phyloP scores from a whole-genome alignment of 1,140 invertebrate species.

The Listronotus oregonensis region DNA sequence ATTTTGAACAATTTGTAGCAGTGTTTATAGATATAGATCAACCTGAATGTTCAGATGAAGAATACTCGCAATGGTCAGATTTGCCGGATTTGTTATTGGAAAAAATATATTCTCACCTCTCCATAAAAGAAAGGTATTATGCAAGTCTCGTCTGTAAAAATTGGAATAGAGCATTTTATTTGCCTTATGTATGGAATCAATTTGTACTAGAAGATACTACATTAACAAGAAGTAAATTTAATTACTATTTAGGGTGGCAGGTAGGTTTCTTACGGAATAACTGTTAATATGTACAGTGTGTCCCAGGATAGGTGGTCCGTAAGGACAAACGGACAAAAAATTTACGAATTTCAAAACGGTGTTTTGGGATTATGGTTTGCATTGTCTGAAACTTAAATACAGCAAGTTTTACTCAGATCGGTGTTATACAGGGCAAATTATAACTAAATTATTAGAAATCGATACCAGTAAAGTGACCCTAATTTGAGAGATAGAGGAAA shows the following conservation, averaged over 20 bases:
- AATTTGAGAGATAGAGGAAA: no score
- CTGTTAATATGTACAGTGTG: no score
- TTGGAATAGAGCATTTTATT: slow-evolving; percentile 76
- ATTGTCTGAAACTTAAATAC: no score
- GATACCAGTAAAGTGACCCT: no score
- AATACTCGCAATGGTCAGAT: slow-evolving; percentile 68
- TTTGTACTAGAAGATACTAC: slow-evolving; percentile 76
- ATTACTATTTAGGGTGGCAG: slow-evolving; percentile 84
- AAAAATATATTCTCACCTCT: slow-evolving; percentile 74
- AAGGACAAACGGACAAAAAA: no score
- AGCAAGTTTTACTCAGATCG: no score
- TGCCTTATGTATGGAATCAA: slow-evolving; percentile 74
- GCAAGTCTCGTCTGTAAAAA: slow-evolving; percentile 72
- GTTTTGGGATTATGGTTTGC: no score
- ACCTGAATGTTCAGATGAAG: slow-evolving; percentile 49
- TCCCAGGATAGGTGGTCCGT: no score
- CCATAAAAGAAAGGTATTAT: slow-evolving; percentile 71
- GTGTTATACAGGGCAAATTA: no score
- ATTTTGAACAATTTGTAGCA: slow-evolving; percentile 53
- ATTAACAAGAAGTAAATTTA: slow-evolving; percentile 75
- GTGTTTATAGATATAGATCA: slow-evolving; percentile 64
- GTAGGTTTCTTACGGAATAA: no score
- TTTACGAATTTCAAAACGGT: no score
- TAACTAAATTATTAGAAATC: no score
- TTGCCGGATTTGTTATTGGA: slow-evolving; percentile 80